These are phyloP conservation scores for Caenorhabditis remanei DNA, from an alignment of 1,140 invertebrate genomes.

Conservation along the genomic window DNA sequence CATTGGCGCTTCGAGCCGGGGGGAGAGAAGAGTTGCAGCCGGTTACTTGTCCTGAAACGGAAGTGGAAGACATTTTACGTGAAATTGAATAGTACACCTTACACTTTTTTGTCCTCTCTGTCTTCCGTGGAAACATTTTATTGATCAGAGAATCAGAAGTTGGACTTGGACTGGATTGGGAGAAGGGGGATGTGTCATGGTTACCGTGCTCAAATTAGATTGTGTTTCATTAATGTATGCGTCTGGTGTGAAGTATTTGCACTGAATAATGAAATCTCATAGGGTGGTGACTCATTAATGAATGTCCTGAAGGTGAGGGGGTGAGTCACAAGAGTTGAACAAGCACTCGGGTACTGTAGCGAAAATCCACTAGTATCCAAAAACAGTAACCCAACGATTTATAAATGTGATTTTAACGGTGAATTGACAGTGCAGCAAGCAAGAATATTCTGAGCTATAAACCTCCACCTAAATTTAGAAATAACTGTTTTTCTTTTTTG, in stretches of 20 bases:
- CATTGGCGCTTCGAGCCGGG: constrained; percentile 34
- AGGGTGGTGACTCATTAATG: not conserved
- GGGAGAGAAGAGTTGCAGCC: not conserved
- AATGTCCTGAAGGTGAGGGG: too few species aligned
- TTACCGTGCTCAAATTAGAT: not conserved
- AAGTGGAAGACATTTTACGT: constrained; percentile 44
- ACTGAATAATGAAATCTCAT: not conserved
- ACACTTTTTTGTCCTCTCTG: not conserved
- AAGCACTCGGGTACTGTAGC: too few species aligned
- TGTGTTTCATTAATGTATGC: not conserved
- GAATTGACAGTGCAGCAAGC: too few species aligned
- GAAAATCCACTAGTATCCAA: too few species aligned
- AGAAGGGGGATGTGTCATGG: not conserved
- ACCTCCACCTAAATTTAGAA: too few species aligned
- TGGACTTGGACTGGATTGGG: not conserved
- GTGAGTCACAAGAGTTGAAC: not conserved
- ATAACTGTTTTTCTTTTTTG: too few species aligned
- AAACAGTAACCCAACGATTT: too few species aligned
- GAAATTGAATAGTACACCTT: constrained; percentile 40
- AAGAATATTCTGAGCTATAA: too few species aligned
- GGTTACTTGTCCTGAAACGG: constrained; percentile 56
- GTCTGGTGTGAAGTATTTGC: not conserved
- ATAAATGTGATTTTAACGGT: too few species aligned
- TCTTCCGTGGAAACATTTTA: not conserved
- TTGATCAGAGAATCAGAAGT: constrained; percentile 31